Conservation (phyloP, 2,113 vertebrate genomes). For the Empidonax alnorum region DNA sequence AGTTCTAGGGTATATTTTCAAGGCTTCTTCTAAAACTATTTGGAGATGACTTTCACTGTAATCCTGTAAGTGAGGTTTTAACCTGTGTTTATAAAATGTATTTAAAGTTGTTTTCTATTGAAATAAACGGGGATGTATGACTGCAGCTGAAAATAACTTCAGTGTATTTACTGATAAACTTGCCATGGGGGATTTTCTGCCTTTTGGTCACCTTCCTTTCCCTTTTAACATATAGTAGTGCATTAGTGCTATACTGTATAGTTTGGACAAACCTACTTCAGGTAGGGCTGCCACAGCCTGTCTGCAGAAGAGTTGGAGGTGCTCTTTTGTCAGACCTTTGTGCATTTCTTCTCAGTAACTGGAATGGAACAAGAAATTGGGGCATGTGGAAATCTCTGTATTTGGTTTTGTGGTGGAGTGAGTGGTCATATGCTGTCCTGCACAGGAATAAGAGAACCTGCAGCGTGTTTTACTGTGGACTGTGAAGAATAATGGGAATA, state of each 20-base stretch:
- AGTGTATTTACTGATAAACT: background rate
- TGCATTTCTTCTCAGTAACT: background rate
- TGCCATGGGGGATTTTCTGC: rapidly evolving
- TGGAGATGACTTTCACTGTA: background rate
- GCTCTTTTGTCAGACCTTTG: background rate
- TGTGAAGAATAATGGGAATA: background rate
- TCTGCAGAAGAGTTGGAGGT: background rate
- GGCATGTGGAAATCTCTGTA: background rate
- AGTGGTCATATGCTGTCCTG: background rate
- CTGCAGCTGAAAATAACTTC: background rate
- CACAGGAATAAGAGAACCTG: background rate
- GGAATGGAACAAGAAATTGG: background rate
- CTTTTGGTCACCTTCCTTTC: background rate
- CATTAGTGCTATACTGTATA: background rate
- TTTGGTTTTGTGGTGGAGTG: background rate
- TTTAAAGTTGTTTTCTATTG: conserved; percentile 1
- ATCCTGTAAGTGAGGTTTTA: background rate
- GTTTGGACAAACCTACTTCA: background rate
- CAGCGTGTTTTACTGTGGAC: background rate
- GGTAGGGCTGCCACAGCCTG: background rate
- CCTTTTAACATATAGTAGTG: background rate
- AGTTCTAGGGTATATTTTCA: background rate
- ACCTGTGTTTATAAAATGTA: background rate
- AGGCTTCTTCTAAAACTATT: background rate
- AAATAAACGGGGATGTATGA: background rate